phyloP scores from a whole-genome alignment of 2,797 vertebrate genomes.

The Psittacula derbiana region DNA sequence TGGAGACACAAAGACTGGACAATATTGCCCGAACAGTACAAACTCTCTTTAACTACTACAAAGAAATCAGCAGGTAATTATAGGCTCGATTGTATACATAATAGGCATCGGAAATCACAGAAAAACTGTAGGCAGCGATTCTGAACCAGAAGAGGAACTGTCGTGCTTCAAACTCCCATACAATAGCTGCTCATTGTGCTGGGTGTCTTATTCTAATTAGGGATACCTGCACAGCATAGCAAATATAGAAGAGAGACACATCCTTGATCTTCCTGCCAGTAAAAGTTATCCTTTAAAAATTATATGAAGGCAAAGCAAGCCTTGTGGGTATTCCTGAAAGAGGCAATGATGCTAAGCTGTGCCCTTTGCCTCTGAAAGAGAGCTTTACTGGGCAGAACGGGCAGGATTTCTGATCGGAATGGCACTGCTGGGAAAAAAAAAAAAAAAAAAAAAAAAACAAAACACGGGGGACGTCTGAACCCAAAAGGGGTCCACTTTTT shows the following conservation, averaged over 20 bases:
- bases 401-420: not conserved
- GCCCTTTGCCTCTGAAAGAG: not conserved
- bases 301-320: not conserved
- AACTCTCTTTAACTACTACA: slow-evolving; percentile 57
- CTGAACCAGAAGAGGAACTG: slow-evolving; percentile 20
- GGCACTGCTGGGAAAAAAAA: too few species aligned
- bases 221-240: slow-evolving; percentile 40
- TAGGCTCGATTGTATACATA: slow-evolving; percentile 60
- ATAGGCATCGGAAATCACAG: slow-evolving; percentile 50
- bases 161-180: slow-evolving; percentile 17
- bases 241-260: not conserved
- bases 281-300: slow-evolving; percentile 1
- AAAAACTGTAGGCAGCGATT: slow-evolving; percentile 54
- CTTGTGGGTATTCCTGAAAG: not conserved
- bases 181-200: slow-evolving; percentile 32
- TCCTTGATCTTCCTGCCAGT: not conserved
- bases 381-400: not conserved
- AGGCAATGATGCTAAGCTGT: not conserved
- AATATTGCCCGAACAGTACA: slow-evolving; percentile 54
- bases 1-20: slow-evolving; percentile 62
- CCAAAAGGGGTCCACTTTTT: not conserved
- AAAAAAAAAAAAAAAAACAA: rapidly evolving
- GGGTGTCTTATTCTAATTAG: slow-evolving; percentile 46
- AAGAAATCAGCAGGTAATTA: slow-evolving; percentile 73
- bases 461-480: not conserved